phyloP scores from a whole-genome alignment of 1,140 invertebrate species.

The Vanessa atalanta region DNA sequence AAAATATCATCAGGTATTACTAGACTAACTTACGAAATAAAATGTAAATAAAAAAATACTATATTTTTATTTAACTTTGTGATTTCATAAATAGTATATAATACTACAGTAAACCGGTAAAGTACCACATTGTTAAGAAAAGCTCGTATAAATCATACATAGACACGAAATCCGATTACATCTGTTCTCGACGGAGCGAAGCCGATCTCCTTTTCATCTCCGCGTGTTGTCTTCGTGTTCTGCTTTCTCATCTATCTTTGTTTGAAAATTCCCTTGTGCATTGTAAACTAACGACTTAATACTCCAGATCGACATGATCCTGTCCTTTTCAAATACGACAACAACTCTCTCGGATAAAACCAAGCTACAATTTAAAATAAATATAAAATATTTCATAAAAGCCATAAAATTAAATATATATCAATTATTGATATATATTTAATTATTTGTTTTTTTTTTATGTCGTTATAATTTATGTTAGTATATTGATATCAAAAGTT shows the following conservation, averaged over 20 bases:
- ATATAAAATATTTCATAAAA: too few relatives aligned
- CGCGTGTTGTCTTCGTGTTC: constrained; percentile 33
- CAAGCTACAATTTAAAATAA: too few relatives aligned
- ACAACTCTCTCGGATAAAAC: background rate
- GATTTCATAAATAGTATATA: background rate
- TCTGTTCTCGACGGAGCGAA: constrained; percentile 40
- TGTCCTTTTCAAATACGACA: constrained; percentile 1
- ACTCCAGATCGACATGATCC: constrained; percentile 30
- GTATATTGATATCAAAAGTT: too few relatives aligned
- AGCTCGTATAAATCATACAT: constrained; percentile 41
- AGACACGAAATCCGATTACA: constrained; percentile 46
- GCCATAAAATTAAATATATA: too few relatives aligned
- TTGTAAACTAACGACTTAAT: constrained; percentile 40
- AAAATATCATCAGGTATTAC: too few relatives aligned
- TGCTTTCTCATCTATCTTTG: constrained; percentile 42
- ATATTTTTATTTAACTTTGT: background rate
- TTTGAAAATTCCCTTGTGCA: constrained; percentile 43
- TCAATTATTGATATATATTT: too few relatives aligned
- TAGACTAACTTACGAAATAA: too few relatives aligned
- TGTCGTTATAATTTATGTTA: too few relatives aligned
- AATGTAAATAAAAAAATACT: too few relatives aligned
- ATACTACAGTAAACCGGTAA: constrained; percentile 11
- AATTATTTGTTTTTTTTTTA: too few relatives aligned
- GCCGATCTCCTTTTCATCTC: constrained; percentile 43
- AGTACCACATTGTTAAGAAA: constrained; percentile 32